These are phyloP conservation scores for Eulimnadia texana DNA, from an alignment of 1,140 invertebrate genomes.

Conservation along the genomic window DNA sequence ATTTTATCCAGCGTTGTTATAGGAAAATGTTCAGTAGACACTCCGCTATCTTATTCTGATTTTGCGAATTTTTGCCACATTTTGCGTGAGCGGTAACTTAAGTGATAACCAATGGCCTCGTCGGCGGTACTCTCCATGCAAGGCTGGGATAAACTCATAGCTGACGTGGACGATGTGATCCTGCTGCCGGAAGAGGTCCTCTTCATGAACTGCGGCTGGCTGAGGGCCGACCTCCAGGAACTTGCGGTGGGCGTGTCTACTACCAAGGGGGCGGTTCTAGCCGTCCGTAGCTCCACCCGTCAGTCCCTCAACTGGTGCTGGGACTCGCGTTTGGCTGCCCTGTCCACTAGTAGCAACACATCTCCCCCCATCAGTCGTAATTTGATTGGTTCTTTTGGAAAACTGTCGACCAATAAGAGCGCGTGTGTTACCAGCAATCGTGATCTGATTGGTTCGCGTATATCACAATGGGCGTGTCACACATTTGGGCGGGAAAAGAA, in stretches of 20 bases:
- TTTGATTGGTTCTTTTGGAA: no score
- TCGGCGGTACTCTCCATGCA: neutral
- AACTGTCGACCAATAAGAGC: neutral
- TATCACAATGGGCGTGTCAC: no score
- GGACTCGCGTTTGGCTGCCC: neutral
- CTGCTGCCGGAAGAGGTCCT: conserved; percentile 11
- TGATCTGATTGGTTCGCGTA: no score
- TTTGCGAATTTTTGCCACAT: neutral
- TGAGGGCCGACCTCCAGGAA: conserved; percentile 9
- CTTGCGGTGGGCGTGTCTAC: conserved; percentile 1
- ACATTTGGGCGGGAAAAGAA: no score
- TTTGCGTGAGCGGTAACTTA: neutral
- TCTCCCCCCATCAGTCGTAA: neutral
- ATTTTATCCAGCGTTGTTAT: no score
- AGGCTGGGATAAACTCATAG: conserved; percentile 1
- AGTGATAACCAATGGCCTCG: neutral
- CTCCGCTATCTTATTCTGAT: no score
- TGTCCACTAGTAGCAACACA: neutral
- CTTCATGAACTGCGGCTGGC: conserved; percentile 13
- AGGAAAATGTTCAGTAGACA: no score
- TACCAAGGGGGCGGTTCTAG: neutral
- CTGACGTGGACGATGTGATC: conserved; percentile 13
- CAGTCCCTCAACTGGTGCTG: neutral
- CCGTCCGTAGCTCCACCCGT: neutral
- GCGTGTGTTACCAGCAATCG: no score